Percentiles rank a stretch among this genome's conserved stretches.
phyloP scores from a whole-genome alignment of 2,888 invertebrate species.

The Ypsolopha scabrella region DNA sequence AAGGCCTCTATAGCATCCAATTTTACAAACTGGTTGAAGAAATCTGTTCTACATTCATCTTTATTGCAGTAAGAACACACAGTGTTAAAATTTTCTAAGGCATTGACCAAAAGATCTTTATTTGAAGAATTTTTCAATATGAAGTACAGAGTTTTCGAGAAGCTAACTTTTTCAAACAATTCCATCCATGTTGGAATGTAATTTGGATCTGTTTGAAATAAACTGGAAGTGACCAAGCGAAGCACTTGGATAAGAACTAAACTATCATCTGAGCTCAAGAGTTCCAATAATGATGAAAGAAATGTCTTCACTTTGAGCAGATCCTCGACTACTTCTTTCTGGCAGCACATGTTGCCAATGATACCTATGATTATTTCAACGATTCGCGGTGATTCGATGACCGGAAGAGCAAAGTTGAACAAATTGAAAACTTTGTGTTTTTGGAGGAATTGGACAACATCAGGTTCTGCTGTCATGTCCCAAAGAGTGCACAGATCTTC shows the following conservation, averaged over 20 bases:
- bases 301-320: conserved; percentile 70
- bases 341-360: conserved; percentile 85
- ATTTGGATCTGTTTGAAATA: conserved; percentile 45
- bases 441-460: conserved; percentile 78
- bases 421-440: conserved; percentile 77
- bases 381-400: conserved; percentile 73
- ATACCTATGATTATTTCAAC: conserved; percentile 88
- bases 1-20: conserved; percentile 38
- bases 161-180: conserved; percentile 52
- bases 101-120: conserved; percentile 65
- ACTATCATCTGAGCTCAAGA: conserved; percentile 75
- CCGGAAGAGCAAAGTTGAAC: conserved; percentile 67
- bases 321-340: conserved; percentile 68
- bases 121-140: conserved; percentile 82
- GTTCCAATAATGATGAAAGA: conserved; percentile 65
- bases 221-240: conserved; percentile 72
- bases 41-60: conserved; percentile 31
- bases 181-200: conserved; percentile 58
- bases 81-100: conserved; percentile 72
- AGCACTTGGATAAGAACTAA: conserved; percentile 80
- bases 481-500: conserved; percentile 82
- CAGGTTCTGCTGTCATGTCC: conserved; percentile 87
- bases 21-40: conserved; percentile 42
- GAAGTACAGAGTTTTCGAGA: conserved; percentile 73
- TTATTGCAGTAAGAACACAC: conserved; percentile 55